A percentile compares a stretch with the other conserved stretches of the same genome.
phyloP scores from a whole-genome alignment of 2,888 invertebrate genomes.

The Cephus sareptanus region DNA sequence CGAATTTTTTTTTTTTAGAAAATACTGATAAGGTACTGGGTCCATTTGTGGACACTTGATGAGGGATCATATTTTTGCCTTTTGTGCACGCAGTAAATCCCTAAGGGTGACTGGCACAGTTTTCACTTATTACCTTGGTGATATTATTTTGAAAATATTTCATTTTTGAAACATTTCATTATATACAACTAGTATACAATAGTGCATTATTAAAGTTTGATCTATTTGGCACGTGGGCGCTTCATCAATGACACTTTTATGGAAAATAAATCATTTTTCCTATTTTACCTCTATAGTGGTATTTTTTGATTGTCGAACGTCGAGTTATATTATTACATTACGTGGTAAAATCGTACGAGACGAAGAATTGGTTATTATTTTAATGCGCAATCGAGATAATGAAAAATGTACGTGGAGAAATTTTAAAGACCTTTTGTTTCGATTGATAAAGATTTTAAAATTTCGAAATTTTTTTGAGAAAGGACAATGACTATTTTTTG shows the following conservation, averaged over 20 bases:
- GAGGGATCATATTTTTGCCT: no score
- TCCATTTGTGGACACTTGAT: no score
- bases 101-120: not conserved
- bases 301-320: not conserved
- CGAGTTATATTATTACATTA: not conserved
- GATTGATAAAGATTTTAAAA: not conserved
- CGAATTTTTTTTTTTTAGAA: no score
- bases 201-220: not conserved
- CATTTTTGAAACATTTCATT: not conserved
- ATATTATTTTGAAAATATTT: not conserved
- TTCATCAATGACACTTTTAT: not conserved
- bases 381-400: no score
- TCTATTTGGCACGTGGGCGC: not conserved
- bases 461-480: not conserved
- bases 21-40: no score
- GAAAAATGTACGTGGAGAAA: no score
- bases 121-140: not conserved
- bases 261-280: not conserved
- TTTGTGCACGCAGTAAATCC: no score
- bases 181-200: no score
- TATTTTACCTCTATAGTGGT: not conserved
- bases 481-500: no score
- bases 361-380: no score
- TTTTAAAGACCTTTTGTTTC: not conserved
- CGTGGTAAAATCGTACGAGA: no score